Conservation (phyloP, 1,140 invertebrate species). For the Caerostris extrusa region DNA sequence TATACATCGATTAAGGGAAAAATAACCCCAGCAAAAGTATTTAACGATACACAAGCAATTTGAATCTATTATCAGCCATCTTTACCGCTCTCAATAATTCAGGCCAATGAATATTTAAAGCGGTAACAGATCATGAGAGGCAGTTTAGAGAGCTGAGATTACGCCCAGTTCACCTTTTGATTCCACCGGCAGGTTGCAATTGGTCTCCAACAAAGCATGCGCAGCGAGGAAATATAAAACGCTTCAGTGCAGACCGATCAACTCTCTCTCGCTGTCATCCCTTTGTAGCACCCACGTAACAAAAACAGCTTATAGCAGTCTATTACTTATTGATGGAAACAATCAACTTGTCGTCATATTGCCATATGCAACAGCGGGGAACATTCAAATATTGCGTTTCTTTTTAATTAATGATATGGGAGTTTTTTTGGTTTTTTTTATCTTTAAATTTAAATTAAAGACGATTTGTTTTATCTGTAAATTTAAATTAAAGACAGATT, state of each 20-base stretch:
- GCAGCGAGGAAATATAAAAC: neutral
- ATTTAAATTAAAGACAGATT: no score
- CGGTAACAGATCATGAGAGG: neutral
- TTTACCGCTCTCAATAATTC: neutral
- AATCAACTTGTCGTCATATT: constrained; percentile 72
- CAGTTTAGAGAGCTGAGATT: neutral
- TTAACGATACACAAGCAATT: neutral
- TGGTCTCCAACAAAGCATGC: neutral
- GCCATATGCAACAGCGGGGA: constrained; percentile 9
- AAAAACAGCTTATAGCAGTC: constrained; percentile 60
- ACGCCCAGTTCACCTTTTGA: neutral
- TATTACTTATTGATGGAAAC: constrained; percentile 73
- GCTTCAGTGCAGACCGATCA: neutral
- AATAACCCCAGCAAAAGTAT: neutral
- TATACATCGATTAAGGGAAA: neutral
- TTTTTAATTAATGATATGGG: neutral
- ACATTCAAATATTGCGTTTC: neutral
- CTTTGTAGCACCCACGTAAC: constrained; percentile 35
- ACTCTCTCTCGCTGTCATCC: neutral
- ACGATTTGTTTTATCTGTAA: no score
- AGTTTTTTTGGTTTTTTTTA: no score
- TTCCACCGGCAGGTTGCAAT: neutral
- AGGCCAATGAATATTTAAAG: constrained; percentile 17
- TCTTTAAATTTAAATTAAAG: no score
- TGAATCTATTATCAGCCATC: neutral